Conservation (phyloP, 1,140 invertebrate species). For the Dicyema japonicum region DNA sequence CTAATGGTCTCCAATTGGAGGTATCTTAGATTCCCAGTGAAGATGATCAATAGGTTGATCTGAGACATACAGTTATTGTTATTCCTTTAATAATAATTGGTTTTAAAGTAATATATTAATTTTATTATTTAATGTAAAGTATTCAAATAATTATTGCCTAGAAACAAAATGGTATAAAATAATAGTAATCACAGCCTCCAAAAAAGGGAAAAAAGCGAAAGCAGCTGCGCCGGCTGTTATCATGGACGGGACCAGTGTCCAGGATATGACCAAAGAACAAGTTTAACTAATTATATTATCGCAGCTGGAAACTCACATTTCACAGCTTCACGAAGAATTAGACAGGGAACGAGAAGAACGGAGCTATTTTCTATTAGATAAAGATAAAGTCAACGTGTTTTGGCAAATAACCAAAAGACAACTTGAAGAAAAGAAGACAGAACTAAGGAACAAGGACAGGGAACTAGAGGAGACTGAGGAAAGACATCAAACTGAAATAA, state of each 20-base stretch:
- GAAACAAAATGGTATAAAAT: too few species aligned
- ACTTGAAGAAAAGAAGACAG: slow-evolving; percentile 39
- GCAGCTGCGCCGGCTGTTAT: too few species aligned
- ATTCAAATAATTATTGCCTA: too few species aligned
- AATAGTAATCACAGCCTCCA: too few species aligned
- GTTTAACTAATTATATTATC: slow-evolving; percentile 6
- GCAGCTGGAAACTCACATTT: slow-evolving; percentile 42
- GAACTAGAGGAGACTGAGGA: slow-evolving; percentile 52
- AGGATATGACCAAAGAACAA: slow-evolving; percentile 64
- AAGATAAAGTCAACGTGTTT: slow-evolving; percentile 62
- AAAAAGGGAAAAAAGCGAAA: too few species aligned
- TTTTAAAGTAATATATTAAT: too few species aligned
- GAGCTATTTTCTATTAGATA: slow-evolving; percentile 68
- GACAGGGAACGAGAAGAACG: slow-evolving; percentile 65
- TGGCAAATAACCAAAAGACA: slow-evolving; percentile 61
- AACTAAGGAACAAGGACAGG: slow-evolving; percentile 37
- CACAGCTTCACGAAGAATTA: slow-evolving; percentile 52
- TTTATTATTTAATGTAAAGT: too few species aligned
- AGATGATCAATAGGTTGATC: too few species aligned
- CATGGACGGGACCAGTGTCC: slow-evolving; percentile 56
- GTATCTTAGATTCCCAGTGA: too few species aligned
- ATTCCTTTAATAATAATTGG: too few species aligned
- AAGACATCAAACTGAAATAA: slow-evolving; percentile 46
- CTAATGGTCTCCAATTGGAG: too few species aligned
- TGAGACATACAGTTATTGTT: too few species aligned